Base-by-base conservation (phyloP, 2,113 vertebrate genomes). In the Phrynocephalus versicolor region DNA sequence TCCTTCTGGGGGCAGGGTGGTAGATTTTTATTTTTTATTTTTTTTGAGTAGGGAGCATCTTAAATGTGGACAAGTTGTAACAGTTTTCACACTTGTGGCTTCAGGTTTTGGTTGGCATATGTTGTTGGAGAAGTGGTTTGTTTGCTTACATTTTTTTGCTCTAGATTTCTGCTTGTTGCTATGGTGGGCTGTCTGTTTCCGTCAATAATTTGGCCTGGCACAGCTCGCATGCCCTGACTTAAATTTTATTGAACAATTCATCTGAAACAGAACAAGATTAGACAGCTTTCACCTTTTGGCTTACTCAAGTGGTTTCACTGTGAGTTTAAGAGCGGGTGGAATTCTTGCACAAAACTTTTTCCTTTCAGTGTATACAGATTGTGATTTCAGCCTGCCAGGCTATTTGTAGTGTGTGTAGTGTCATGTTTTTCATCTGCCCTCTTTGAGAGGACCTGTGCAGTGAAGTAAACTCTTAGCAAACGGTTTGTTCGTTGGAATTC, bases 141-240 rank as follows among this genome's bases (percentile, higher is more conserved):
- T 95, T 96, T 93, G 95, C 96, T 97, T 96, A 95, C 95, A 92
- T 95, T 95, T 95, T 95, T 96, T 94, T 92, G 91, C 94, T 95
- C 80, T 88, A 81, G 95, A 94, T 90, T 92, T 91, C 92, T 93
- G 94, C 96, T 94, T 96, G 97, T 97, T 97, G 95, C 97, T 94
- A 96, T 97, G 96, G 96, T 79, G 92, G 95, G 91, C 95, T 81
- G 93, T 85, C 78, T 93, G 94, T 95, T 96, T 96, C 96, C 95
- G 94, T 96, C 96, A 97, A 94, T 96, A 96, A 97, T 96, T 96
- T 96, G 93, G 95, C 95, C 94, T 93, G 90, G 94, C 16, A 0
- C 62, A 78, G 93, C 91, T 94, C 93, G 93, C 94, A 94, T 7
- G 71, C 94, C 27, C 95, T 94, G 94, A 93, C 92, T 95, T 91